Base-by-base conservation (phyloP, 2,888 invertebrate species). In the Holacanthella duospinosa region DNA sequence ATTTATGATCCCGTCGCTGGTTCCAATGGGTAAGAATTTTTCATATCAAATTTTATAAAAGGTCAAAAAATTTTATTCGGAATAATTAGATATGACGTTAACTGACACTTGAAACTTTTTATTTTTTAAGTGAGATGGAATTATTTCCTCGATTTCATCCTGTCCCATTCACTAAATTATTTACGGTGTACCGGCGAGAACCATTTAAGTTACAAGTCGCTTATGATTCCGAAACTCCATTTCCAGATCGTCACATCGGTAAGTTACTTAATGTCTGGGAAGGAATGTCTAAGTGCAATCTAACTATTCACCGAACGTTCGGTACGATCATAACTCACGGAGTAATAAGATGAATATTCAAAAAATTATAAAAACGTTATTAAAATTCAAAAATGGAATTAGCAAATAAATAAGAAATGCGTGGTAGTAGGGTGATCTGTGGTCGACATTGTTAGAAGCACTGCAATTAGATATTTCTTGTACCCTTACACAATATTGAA, bases 91-190 rank as follows among this genome's bases (percentile, higher is more conserved):
- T 9, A 9, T 48, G 12, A 9, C n/a, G n/a, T 21, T 16, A 16
- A 36, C 6, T 9, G 6, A 9, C 36, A 36, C 16, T 36, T 9
- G 6, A 36, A 36, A 9, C 4, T 48, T 21, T 4, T 48, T 48
- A 16, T 48, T 4, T 48, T 4, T 48, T 58, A 75, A 91, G 90
- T 44, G 89, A 91, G 74, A 86, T 91, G 81, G 94, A 94, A 80
- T 91, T 93, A 29, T 99, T 96, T 78, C 87, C 88, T 0, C 82
- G 85, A 61, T 90, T 90, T 79, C 95, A 97, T 78, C 80, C 86
- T 4, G 86, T 93, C 61, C 99, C 99, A 19, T 94, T 91, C 78
- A 89, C 93, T 19, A 94, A 94, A 77, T 85, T 95, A 84, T 79
- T 99, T 70, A 93, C 96, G 0, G 89, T 99, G 78, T 90, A 88